Percentiles rank a stretch among this genome's conserved stretches.
Evolutionary conservation across 2,113 vertebrate species (phyloP).

Genomic region (Oreochromis aureus): DNA sequence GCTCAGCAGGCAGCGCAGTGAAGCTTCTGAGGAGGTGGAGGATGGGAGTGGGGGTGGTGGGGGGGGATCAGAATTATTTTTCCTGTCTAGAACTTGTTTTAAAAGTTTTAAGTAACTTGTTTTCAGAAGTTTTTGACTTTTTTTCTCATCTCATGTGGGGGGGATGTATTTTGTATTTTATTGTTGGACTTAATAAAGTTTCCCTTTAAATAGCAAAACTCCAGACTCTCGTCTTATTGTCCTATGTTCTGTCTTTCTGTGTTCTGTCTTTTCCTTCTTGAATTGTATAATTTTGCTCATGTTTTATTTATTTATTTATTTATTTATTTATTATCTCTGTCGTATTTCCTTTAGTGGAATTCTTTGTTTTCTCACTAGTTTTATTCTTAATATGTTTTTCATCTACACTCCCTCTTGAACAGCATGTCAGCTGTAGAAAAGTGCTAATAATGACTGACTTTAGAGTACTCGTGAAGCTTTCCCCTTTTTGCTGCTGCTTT

Average conservation of each 20-base stretch:
- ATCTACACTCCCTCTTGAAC: background rate
- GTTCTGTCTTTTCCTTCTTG: background rate
- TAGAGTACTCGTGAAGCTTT: background rate
- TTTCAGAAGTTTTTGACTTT: background rate
- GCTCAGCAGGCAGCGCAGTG: slow-evolving; percentile 94
- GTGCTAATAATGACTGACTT: background rate
- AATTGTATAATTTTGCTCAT: background rate
- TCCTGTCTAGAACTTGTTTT: background rate
- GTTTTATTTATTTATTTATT: background rate
- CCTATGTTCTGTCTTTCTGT: background rate
- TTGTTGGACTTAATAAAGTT: slow-evolving; percentile 53
- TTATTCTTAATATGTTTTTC: background rate
- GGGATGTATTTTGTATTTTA: slow-evolving; percentile 46
- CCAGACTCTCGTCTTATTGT: background rate
- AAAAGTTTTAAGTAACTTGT: background rate
- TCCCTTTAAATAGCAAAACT: slow-evolving; percentile 14
- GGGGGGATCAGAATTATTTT: background rate
- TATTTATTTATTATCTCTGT: background rate
- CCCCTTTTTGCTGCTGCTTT: background rate
- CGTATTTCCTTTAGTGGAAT: background rate
- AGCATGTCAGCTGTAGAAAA: background rate
- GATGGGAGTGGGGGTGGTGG: background rate
- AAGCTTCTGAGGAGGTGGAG: slow-evolving; percentile 61
- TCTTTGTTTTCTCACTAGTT: background rate
- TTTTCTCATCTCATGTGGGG: background rate